Conservation (phyloP, 2,888 invertebrate species). For the Mythimna albipuncta region DNA sequence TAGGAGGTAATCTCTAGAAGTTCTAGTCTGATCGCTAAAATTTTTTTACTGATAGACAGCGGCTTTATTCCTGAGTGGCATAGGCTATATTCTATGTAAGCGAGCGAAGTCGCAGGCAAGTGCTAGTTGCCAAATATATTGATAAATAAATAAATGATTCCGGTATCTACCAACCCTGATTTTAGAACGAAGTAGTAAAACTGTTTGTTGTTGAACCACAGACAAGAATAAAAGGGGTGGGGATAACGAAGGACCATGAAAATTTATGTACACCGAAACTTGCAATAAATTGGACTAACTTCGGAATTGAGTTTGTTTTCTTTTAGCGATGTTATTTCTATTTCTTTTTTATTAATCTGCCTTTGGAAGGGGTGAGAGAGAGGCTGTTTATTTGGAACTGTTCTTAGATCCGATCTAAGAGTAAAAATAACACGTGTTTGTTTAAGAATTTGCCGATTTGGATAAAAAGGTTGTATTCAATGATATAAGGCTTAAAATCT, state of each 20-base stretch:
- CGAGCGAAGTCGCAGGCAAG: too few species aligned
- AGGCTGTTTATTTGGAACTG: not conserved
- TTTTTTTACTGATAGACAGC: too few species aligned
- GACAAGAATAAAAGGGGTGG: slow-evolving; percentile 28
- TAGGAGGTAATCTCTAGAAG: too few species aligned
- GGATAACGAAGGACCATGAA: slow-evolving; percentile 24
- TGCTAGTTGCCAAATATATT: too few species aligned
- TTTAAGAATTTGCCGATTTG: too few species aligned
- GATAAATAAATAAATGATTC: not conserved
- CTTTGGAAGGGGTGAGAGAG: not conserved
- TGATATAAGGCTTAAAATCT: too few species aligned
- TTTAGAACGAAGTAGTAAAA: slow-evolving; percentile 6
- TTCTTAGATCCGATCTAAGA: not conserved
- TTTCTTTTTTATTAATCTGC: not conserved
- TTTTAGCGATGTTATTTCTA: slow-evolving; percentile 16
- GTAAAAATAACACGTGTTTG: not conserved
- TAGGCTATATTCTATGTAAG: too few species aligned
- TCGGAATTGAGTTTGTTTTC: slow-evolving; percentile 37
- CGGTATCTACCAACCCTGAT: slow-evolving; percentile 26
- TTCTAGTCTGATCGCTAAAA: too few species aligned
- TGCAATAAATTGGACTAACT: slow-evolving; percentile 31
- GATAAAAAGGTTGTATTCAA: too few species aligned
- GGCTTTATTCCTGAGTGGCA: too few species aligned
- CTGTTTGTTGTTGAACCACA: slow-evolving; percentile 28
- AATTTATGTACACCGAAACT: slow-evolving; percentile 43